Conservation (phyloP, 1,140 invertebrate species). For the Steinernema feltiae region DNA sequence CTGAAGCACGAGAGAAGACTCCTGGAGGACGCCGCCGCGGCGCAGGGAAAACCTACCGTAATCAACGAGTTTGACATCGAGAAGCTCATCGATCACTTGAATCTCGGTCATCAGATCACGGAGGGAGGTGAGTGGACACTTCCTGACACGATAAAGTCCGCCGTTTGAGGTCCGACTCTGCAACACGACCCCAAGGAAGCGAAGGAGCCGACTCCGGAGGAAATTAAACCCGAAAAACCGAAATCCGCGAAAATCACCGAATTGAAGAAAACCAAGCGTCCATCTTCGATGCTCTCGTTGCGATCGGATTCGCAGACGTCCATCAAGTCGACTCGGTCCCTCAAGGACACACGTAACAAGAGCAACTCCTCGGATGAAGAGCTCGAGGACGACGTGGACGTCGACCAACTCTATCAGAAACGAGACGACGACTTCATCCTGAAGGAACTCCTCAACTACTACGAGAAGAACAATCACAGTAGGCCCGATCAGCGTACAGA, state of each 20-base stretch:
- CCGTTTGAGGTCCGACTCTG: background rate
- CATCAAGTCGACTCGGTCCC: background rate
- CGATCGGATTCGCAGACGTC: background rate
- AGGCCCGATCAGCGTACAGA: no score
- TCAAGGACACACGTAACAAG: background rate
- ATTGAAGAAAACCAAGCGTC: background rate
- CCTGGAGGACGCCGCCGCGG: background rate
- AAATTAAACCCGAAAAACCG: background rate
- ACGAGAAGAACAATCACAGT: background rate
- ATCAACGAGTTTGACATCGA: constrained; percentile 1
- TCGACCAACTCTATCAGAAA: background rate
- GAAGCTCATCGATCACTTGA: background rate
- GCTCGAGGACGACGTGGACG: background rate
- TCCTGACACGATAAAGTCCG: background rate
- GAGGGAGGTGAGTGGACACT: background rate
- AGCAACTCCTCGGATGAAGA: background rate
- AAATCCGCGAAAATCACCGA: background rate
- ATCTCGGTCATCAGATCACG: constrained; percentile 1
- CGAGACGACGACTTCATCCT: background rate
- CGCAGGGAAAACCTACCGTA: background rate
- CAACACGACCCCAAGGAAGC: background rate
- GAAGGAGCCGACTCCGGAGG: background rate
- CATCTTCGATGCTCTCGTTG: background rate
- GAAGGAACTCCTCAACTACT: constrained; percentile 1
- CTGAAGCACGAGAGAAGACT: background rate